Base-by-base conservation (phyloP, 2,113 vertebrate species). In the Xenus cinereus region DNA sequence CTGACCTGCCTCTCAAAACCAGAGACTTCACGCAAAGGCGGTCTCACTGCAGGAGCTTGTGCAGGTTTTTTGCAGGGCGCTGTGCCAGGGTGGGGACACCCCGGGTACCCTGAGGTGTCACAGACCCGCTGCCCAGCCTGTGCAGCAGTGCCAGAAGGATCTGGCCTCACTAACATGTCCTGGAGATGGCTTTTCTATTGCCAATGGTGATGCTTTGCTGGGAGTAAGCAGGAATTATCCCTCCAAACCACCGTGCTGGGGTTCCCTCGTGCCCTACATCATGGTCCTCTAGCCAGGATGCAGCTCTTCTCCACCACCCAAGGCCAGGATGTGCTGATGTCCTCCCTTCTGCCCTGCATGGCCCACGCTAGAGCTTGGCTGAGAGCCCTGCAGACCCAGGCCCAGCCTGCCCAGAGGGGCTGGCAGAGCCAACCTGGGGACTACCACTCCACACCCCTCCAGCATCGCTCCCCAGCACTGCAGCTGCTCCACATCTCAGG, bases 381-480 rank as follows among this genome's bases (percentile, higher is more conserved):
- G 32, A 39, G 66, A 39, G 59, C 66, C 27, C 59, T 37, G 41
- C 32, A 15, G 64, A 69, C 9, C 35, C 1, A 0, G 32, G 51
- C 67, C 45, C 53, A 46, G 59, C 46, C 71, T 17, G 62, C 18
- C 32, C n/a, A 12, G 4, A 71, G 32, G 19, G 35, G 35, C 60
- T 64, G 32, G 54, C 66, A 86, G 50, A 75, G 46, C 41, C 32
- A 5, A 27, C 10, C 12, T 4, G 0, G n/a, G 32, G 15, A 26
- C 4, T 13, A 32, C 63, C 13, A 8, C 37, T 59, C 46, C 13
- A 18, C 9, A 8, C 28, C 33, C 37, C 37, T n/a, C 41, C 0
- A 0, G 27, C 1, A 1, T 51, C 0, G 1, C 14, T 14, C 8
- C 48, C 28, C 84, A 32, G 56, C 33, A 67, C 30, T 0, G 0